A percentile compares a stretch with the other conserved stretches of the same genome.
These are phyloP conservation scores for Stenichneumon culpator DNA, from an alignment of 2,888 invertebrate species.

Conservation along the genomic window DNA sequence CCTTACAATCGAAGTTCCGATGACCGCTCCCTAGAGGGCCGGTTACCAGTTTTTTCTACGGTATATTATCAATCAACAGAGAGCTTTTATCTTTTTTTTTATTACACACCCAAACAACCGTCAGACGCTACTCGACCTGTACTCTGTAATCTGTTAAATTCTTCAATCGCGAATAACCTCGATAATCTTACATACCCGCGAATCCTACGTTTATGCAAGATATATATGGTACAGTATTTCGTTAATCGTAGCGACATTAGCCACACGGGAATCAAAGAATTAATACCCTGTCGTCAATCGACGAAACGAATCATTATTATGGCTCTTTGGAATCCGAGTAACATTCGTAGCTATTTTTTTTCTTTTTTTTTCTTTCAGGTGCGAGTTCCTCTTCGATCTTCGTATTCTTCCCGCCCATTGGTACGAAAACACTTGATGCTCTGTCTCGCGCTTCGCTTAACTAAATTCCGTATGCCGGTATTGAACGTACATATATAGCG, in stretches of 20 bases:
- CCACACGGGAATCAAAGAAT: conserved; percentile 26
- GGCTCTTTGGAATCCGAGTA: conserved; percentile 46
- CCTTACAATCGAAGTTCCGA: conserved; percentile 9
- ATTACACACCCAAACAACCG: conserved; percentile 63
- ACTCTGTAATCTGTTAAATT: conserved; percentile 45
- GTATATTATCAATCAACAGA: conserved; percentile 58
- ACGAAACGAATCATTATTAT: conserved; percentile 46
- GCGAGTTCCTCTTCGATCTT: conserved; percentile 22
- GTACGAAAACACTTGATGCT: conserved; percentile 39
- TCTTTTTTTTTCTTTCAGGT: conserved; percentile 17
- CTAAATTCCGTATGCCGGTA: conserved; percentile 54
- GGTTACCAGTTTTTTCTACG: conserved; percentile 10
- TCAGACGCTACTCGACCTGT: conserved; percentile 56
- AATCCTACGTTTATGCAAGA: conserved; percentile 37
- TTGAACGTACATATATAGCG: conserved; percentile 55
- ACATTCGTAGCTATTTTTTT: conserved; percentile 41
- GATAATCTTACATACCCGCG: conserved; percentile 18
- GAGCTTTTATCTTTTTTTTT: conserved; percentile 55
- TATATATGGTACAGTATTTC: conserved; percentile 46
- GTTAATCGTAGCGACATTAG: conserved; percentile 34
- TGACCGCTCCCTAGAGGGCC: neutral
- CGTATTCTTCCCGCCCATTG: conserved; percentile 12
- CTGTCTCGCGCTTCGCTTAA: conserved; percentile 49
- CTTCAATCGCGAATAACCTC: conserved; percentile 24
- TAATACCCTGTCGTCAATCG: conserved; percentile 22